Evolutionary conservation across 2,888 invertebrate species (phyloP).

Genomic region (Cylindroiulus punctatus): DNA sequence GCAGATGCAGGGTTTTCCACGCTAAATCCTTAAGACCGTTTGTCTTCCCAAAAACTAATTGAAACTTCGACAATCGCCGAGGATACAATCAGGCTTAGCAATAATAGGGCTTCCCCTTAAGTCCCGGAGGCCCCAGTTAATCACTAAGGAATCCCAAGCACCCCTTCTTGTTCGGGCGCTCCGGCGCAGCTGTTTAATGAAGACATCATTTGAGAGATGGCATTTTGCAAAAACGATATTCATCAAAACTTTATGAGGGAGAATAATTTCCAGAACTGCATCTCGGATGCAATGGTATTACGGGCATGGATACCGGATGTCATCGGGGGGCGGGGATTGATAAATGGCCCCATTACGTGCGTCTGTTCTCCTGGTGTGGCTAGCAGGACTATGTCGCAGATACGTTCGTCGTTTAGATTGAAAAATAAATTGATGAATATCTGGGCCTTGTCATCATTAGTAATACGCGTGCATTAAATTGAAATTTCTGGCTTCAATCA

Average conservation of each 20-base stretch:
- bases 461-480: conserved; percentile 38
- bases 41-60: not conserved
- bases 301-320: not conserved
- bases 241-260: conserved; percentile 43
- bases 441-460: conserved; percentile 31
- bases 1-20: not conserved
- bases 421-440: conserved; percentile 45
- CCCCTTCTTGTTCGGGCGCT: not conserved
- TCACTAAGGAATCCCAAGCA: not conserved
- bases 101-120: conserved; percentile 16
- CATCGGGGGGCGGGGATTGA: not conserved
- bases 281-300: conserved; percentile 10
- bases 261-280: conserved; percentile 32
- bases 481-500: conserved; percentile 38
- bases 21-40: not conserved
- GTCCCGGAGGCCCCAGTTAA: conserved; percentile 14
- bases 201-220: conserved; percentile 24
- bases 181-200: conserved; percentile 10
- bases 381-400: conserved; percentile 26
- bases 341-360: conserved; percentile 24
- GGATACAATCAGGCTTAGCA: not conserved
- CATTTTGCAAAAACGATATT: conserved; percentile 18
- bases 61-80: conserved; percentile 3
- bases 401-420: conserved; percentile 32
- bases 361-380: not conserved